Evolutionary conservation across 2,888 invertebrate genomes (phyloP).

Genomic region (Sericinus montela): DNA sequence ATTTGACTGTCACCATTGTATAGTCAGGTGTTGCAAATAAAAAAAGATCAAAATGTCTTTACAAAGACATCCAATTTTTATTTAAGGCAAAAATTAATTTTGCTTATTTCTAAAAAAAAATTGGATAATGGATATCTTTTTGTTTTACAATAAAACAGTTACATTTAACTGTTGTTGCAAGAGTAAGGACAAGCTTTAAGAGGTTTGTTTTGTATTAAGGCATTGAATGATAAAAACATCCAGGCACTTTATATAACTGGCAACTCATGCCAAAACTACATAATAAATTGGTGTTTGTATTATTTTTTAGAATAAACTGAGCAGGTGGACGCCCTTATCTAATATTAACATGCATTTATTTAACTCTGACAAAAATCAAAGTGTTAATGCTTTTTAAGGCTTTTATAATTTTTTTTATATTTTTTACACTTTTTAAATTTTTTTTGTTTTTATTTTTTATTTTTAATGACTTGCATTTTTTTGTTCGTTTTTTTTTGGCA

Average conservation of each 20-base stretch:
- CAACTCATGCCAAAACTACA: background rate
- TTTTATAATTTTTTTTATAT: constrained; percentile 22
- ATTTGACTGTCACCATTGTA: no score
- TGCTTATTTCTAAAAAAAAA: no score
- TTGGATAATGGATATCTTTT: no score
- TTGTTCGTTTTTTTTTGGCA: constrained; percentile 37
- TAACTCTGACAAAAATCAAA: constrained; percentile 26
- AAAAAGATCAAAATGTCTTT: constrained; percentile 14
- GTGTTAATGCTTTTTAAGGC: constrained; percentile 24
- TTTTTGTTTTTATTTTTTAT: constrained; percentile 25
- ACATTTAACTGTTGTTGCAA: background rate
- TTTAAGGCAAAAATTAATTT: no score
- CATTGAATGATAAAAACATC: background rate
- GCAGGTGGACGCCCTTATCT: constrained; percentile 2
- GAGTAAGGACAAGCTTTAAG: constrained; percentile 3
- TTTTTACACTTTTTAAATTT: constrained; percentile 46
- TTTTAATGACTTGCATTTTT: constrained; percentile 45
- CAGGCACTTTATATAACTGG: background rate
- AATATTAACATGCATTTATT: constrained; percentile 25
- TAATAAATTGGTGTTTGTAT: background rate
- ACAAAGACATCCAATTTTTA: background rate
- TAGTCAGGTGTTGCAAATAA: background rate
- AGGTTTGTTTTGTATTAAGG: constrained; percentile 1
- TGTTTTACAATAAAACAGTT: background rate
- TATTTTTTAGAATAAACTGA: background rate